phyloP scores from a whole-genome alignment of 2,888 invertebrate genomes.

The Hirtodrosophila histrioides region DNA sequence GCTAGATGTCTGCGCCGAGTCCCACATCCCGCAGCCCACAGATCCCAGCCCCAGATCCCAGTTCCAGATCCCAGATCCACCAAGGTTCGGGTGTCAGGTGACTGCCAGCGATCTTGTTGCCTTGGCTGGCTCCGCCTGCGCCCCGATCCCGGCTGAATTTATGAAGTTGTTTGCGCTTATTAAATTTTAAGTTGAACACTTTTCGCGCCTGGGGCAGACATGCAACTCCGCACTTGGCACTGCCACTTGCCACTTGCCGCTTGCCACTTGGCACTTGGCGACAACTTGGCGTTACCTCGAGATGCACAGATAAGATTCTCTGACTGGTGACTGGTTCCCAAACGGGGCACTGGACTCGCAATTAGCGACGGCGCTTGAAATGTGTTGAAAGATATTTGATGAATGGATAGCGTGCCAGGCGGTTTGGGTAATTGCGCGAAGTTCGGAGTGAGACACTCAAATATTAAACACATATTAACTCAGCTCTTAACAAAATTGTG shows the following conservation, averaged over 20 bases:
- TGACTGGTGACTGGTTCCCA: constrained; percentile 56
- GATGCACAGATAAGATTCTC: constrained; percentile 77
- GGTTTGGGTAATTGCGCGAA: constrained; percentile 12
- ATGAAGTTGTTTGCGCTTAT: constrained; percentile 77
- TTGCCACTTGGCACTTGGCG: constrained; percentile 63
- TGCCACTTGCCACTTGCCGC: constrained; percentile 2
- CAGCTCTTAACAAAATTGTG: constrained; percentile 4
- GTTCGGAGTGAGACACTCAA: constrained; percentile 10
- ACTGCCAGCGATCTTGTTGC: constrained; percentile 40
- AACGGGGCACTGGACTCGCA: constrained; percentile 50
- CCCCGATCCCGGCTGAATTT: constrained; percentile 54
- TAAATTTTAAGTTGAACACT: constrained; percentile 73
- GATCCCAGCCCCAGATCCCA: too few relatives aligned
- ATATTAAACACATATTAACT: constrained; percentile 20
- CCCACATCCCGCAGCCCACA: constrained; percentile 12
- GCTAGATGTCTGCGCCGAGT: constrained; percentile 27
- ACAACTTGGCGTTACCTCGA: constrained; percentile 70
- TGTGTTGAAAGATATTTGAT: constrained; percentile 76
- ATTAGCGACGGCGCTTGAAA: constrained; percentile 71
- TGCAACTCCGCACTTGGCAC: constrained; percentile 57
- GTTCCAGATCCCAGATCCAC: constrained; percentile 1
- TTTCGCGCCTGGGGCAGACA: constrained; percentile 53
- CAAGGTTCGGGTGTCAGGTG: constrained; percentile 43
- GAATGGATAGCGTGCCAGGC: constrained; percentile 65
- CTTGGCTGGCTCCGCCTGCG: not conserved